phyloP scores from a whole-genome alignment of 2,797 vertebrate species.

The Arnoldichthys spilopterus region DNA sequence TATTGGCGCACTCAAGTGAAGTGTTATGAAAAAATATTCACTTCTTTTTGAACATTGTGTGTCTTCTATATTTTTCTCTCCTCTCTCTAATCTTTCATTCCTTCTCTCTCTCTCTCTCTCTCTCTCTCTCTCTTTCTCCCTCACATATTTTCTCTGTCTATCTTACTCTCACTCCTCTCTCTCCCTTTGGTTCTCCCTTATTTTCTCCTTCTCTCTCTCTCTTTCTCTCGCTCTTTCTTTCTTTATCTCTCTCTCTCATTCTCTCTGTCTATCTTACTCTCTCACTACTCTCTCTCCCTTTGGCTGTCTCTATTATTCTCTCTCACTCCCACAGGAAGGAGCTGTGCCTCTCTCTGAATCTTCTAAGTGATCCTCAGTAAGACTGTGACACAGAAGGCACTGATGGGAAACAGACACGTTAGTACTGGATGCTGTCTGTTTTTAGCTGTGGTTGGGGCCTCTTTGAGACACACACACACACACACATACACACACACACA shows the following conservation, averaged over 20 bases:
- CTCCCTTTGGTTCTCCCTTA: too few species aligned
- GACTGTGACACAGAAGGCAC: constrained; percentile 3
- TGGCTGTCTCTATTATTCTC: neutral
- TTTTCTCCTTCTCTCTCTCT: neutral
- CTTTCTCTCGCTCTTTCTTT: neutral
- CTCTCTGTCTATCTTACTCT: neutral
- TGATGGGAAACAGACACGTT: constrained; percentile 44
- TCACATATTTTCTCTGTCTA: too few species aligned
- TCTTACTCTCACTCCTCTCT: too few species aligned
- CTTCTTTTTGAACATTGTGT: neutral
- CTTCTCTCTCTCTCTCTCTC: neutral
- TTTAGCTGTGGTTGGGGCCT: constrained; percentile 17
- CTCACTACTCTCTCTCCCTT: neutral
- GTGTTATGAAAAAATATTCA: neutral
- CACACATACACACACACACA: neutral
- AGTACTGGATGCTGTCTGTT: constrained; percentile 8
- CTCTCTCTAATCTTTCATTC: too few species aligned
- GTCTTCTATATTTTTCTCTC: neutral
- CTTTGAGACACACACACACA: constrained; percentile 14
- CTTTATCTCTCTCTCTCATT: neutral
- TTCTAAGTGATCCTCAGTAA: constrained; percentile 4
- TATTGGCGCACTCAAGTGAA: constrained; percentile 1
- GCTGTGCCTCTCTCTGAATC: neutral
- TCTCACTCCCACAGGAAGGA: neutral
- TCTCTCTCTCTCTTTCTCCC: too few species aligned